Conservation (phyloP, 2,113 vertebrate species). For the Rhombomys opimus region DNA sequence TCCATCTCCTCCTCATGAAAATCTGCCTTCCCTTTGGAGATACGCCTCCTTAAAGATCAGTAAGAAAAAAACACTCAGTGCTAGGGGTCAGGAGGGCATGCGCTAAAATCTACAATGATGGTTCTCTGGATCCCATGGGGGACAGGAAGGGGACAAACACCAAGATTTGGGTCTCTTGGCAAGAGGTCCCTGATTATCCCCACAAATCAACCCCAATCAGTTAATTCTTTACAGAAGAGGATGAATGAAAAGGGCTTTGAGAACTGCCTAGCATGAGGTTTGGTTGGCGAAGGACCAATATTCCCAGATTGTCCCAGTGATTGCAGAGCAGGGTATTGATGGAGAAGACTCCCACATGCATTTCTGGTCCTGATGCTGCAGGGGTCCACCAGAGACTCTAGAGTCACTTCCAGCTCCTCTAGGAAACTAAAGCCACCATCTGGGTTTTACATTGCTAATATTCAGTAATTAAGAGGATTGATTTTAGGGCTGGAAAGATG, state of each 20-base stretch:
- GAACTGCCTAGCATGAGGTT: not conserved
- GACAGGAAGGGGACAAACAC: not conserved
- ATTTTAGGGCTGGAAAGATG: not conserved
- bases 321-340: not conserved
- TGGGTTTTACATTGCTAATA: not conserved
- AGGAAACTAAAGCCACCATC: not conserved
- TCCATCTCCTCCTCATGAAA: constrained; percentile 68
- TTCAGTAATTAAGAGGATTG: not conserved
- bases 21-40: constrained; percentile 61
- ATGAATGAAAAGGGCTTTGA: constrained; percentile 63
- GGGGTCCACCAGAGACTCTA: not conserved
- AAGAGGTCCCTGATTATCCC: constrained; percentile 66
- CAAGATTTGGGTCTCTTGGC: constrained; percentile 49
- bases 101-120: constrained; percentile 73
- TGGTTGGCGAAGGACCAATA: constrained; percentile 52
- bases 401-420: not conserved
- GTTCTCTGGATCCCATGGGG: constrained; percentile 3
- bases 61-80: constrained; percentile 15
- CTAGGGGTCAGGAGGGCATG: constrained; percentile 84
- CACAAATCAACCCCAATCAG: constrained; percentile 83
- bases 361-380: not conserved
- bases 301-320: constrained; percentile 5
- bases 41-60: constrained; percentile 65
- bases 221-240: constrained; percentile 84
- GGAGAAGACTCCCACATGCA: not conserved